Base-by-base conservation (phyloP, 2,113 vertebrate species). In the Callospermophilus lateralis region DNA sequence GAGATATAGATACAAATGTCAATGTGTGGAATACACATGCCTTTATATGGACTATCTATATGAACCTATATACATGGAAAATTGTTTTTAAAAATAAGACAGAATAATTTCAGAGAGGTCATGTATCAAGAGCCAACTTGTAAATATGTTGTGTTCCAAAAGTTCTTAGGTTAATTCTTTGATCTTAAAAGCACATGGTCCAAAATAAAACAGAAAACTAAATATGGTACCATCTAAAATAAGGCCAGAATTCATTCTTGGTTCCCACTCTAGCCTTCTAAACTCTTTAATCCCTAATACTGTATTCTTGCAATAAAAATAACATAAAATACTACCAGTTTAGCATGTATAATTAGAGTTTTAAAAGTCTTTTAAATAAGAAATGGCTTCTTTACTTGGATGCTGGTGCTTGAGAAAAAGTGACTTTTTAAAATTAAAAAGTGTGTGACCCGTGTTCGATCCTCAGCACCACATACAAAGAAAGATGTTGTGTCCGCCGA, bases 141-240 rank as follows among this genome's bases (percentile, higher is more conserved):
- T 89, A 96, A 94, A 94, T 89, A 74, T 22, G n/a, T 88, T 86
- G 34, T 30, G 24, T 94, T 84, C 79, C 87, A 61, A 89, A 80
- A 86, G 28, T 73, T 92, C 89, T 92, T 80, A 78, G 74, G 53
- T 90, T 83, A 90, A 76, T 74, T 87, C 42, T 92, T 87, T 93
- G 74, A 86, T 94, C 90, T 92, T 63, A 93, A 92, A 94, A 93
- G 45, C 83, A 87, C 39, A 61, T 48, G 74, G 55, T 74, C 85
- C 58, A 15, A 96, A 94, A 90, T 24, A 39, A 96, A 80, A 93
- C 34, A 90, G 90, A 94, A 86, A 87, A 65, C 77, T 80, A 89
- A 96, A 92, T 81, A 68, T 12, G 16, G 20, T 53, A 6, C 78
- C 42, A 70, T 72, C n/a, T 84, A 76, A 84, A 94, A 72, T 95